phyloP scores from a whole-genome alignment of 2,888 invertebrate genomes.

The Drosophila melanocephala region DNA sequence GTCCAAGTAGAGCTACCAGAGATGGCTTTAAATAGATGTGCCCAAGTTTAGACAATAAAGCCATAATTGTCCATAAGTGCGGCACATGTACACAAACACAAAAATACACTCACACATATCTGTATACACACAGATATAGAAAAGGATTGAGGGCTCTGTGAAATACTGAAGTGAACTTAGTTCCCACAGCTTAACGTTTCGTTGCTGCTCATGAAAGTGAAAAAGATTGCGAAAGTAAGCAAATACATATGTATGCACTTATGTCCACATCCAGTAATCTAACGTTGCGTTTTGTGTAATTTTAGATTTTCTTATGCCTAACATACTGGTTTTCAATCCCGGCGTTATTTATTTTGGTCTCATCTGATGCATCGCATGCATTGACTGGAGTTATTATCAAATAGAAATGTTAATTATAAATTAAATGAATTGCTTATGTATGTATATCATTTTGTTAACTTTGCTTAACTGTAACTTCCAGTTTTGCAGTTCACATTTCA shows the following conservation, averaged over 20 bases:
- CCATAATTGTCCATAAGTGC: slow-evolving; percentile 80
- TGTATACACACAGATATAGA: not conserved
- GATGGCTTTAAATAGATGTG: slow-evolving; percentile 81
- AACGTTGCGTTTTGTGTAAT: not conserved
- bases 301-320: not conserved
- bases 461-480: not conserved
- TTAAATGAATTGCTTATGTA: not conserved
- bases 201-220: slow-evolving; percentile 47
- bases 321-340: no score
- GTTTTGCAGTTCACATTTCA: not conserved
- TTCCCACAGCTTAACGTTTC: slow-evolving; percentile 50
- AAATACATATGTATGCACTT: not conserved
- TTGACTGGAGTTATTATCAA: not conserved
- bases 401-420: not conserved
- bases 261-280: not conserved
- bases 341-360: not conserved
- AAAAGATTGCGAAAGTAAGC: slow-evolving; percentile 42
- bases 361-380: not conserved
- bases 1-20: slow-evolving; percentile 47
- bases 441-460: not conserved
- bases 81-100: slow-evolving; percentile 29
- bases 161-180: slow-evolving; percentile 23
- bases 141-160: slow-evolving; percentile 28
- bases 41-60: slow-evolving; percentile 81
- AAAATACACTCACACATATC: slow-evolving; percentile 18